Percentiles rank a stretch among this genome's conserved stretches.
Conservation (phyloP, 1,140 invertebrate genomes). For the Neodiprion virginianus region DNA sequence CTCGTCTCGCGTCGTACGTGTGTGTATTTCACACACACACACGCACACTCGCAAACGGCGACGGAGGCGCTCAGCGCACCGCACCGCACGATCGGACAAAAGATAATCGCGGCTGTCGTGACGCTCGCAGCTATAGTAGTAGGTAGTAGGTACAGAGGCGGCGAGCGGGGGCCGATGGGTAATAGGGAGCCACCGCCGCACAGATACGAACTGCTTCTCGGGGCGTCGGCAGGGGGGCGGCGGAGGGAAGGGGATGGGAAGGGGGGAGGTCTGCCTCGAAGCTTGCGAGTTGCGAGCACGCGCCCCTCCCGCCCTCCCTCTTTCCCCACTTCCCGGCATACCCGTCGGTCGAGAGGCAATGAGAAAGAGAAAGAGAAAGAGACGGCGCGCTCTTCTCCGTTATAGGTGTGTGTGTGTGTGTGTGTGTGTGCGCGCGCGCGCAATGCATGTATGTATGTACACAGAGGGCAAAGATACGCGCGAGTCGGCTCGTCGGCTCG, state of each 20-base stretch:
- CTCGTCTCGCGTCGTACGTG: no score
- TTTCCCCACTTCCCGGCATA: no score
- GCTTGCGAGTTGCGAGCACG: slow-evolving; percentile 3
- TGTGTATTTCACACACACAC: no score
- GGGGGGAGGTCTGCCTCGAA: background rate
- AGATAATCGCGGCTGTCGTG: slow-evolving; percentile 6
- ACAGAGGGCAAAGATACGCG: no score
- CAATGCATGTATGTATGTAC: no score
- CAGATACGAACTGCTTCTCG: background rate
- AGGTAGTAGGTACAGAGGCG: background rate
- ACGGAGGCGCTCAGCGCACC: no score
- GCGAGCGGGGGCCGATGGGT: background rate
- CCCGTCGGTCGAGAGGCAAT: background rate
- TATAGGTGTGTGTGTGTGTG: no score
- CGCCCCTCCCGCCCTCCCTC: background rate
- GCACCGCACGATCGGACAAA: slow-evolving; percentile 4
- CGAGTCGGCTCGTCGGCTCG: background rate
- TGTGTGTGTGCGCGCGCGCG: no score
- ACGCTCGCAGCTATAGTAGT: background rate
- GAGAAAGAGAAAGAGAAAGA: background rate
- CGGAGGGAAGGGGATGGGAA: no score
- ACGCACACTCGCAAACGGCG: no score
- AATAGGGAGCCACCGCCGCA: background rate
- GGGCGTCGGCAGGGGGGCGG: background rate
- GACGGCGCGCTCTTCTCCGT: no score